These are phyloP conservation scores for Aurelia aurita complex sp. Pacific DNA, from an alignment of 30 jellyfish, hydroid and myxozoan genomes.

Conservation along the genomic window DNA sequence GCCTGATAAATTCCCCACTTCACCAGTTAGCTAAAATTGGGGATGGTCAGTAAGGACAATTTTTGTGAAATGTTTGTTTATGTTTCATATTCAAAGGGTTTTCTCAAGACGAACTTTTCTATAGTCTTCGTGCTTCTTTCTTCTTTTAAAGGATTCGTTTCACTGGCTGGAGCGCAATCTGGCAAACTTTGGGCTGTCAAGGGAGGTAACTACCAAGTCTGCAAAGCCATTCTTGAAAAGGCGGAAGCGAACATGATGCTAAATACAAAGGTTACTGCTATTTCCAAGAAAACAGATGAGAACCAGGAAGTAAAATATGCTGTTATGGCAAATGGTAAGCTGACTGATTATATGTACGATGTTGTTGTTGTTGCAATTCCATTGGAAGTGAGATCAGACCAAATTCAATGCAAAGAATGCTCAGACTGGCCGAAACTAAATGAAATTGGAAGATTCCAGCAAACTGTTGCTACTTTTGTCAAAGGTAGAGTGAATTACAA, in stretches of 20 bases:
- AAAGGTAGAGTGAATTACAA: conserved; percentile 54
- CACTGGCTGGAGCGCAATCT: conserved; percentile 96
- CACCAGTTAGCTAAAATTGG: too few relatives aligned
- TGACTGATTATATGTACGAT: conserved; percentile 45
- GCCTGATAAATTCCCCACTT: too few relatives aligned
- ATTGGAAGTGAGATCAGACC: conserved; percentile 61
- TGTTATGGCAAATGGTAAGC: conserved; percentile 7
- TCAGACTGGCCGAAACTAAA: conserved; percentile 67
- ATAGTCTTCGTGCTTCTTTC: not conserved
- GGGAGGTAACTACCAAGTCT: conserved; percentile 84
- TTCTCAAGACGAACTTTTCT: not conserved
- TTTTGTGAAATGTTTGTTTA: too few relatives aligned
- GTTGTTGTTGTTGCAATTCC: conserved; percentile 93
- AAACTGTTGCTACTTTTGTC: conserved; percentile 81
- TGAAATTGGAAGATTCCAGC: conserved; percentile 60
- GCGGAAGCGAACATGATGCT: conserved; percentile 59
- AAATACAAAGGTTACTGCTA: conserved; percentile 23
- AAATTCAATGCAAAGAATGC: conserved; percentile 66
- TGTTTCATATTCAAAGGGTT: not conserved
- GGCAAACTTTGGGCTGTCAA: conserved; percentile 75
- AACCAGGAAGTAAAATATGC: conserved; percentile 38
- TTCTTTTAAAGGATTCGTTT: conserved; percentile 71
- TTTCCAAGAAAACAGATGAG: conserved; percentile 25
- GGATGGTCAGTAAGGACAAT: too few relatives aligned
- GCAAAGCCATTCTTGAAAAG: conserved; percentile 42